A percentile compares a stretch with the other conserved stretches of the same genome.
These are phyloP conservation scores for Heliconius congener DNA, from an alignment of 1,140 invertebrate species.

Conservation along the genomic window DNA sequence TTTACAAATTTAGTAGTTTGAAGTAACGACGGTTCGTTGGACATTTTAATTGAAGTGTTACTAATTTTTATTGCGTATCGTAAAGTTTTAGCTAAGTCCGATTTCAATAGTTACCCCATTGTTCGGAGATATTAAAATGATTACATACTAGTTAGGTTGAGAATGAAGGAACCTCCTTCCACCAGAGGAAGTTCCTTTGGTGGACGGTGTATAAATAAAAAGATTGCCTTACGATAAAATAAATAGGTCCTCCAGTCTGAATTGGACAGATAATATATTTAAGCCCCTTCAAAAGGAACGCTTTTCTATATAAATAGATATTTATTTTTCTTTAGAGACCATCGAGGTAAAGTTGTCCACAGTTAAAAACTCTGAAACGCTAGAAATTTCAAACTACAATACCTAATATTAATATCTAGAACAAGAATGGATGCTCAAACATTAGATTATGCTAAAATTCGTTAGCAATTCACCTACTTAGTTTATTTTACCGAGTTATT, in stretches of 20 bases:
- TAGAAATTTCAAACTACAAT: background rate
- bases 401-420: background rate
- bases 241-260: no score
- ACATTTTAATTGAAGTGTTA: slow-evolving; percentile 3
- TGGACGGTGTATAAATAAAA: no score
- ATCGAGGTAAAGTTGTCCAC: no score
- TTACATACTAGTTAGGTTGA: background rate
- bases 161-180: no score
- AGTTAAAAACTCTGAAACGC: no score
- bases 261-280: no score
- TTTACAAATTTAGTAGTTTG: background rate
- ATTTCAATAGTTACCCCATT: background rate
- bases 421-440: background rate
- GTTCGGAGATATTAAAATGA: background rate
- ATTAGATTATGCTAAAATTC: background rate
- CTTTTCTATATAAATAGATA: no score
- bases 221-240: no score
- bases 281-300: no score
- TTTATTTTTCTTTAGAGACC: no score
- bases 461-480: background rate
- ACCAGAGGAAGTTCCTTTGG: no score
- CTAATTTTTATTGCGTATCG: background rate
- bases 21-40: background rate
- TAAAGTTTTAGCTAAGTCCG: background rate
- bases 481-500: background rate